Conservation (phyloP, 2,113 vertebrate species). For the Forbesichthys agassizii region DNA sequence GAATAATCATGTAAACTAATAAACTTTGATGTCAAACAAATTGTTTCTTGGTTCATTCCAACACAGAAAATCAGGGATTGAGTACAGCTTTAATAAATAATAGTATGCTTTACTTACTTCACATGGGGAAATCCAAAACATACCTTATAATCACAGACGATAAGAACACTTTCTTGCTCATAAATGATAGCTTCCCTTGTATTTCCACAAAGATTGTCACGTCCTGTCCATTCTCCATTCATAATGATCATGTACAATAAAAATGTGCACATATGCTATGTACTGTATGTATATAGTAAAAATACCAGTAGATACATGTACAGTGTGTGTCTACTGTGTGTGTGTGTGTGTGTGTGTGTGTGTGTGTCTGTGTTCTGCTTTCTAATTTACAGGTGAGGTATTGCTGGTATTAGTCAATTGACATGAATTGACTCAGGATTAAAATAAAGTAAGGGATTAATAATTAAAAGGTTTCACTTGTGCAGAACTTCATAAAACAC, state of each 20-base stretch:
- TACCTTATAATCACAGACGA: slow-evolving; percentile 32
- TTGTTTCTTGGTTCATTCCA: slow-evolving; percentile 38
- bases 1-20: slow-evolving; percentile 1
- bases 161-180: slow-evolving; percentile 19
- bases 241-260: slow-evolving; percentile 3
- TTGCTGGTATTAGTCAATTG: slow-evolving; percentile 35
- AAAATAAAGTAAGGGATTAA: slow-evolving; percentile 5
- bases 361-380: slow-evolving; percentile 2
- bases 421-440: slow-evolving; percentile 16
- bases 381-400: slow-evolving; percentile 54
- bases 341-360: background rate
- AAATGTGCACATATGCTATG: background rate
- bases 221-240: slow-evolving; percentile 6
- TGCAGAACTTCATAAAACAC: background rate
- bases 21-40: background rate
- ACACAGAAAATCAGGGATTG: slow-evolving; percentile 22
- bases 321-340: background rate
- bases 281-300: slow-evolving; percentile 25
- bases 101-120: slow-evolving; percentile 13
- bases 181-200: slow-evolving; percentile 6
- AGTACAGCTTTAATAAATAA: slow-evolving; percentile 15
- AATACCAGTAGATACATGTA: slow-evolving; percentile 15
- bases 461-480: background rate
- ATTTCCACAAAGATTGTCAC: background rate
- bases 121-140: slow-evolving; percentile 8